Evolutionary conservation across 2,888 invertebrate species (phyloP).

Genomic region (Fissipunctia ypsillon): DNA sequence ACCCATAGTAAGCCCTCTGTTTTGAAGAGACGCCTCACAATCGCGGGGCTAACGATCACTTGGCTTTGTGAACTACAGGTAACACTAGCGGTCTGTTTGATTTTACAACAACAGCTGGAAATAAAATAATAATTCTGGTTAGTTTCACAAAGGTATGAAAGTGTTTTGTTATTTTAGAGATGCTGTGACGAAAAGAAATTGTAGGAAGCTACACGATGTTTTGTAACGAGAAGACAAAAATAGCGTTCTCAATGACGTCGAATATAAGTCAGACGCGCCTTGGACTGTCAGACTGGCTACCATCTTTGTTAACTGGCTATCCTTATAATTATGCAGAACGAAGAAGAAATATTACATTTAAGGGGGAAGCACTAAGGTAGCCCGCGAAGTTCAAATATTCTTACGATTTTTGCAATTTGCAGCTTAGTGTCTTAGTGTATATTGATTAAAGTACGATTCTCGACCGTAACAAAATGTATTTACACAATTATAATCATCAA

Average conservation of each 20-base stretch:
- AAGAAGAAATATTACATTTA: too few species aligned
- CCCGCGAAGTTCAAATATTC: too few species aligned
- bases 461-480: too few species aligned
- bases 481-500: too few species aligned
- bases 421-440: too few species aligned
- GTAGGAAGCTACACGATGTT: background rate
- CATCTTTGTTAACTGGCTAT: background rate
- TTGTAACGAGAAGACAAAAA: constrained; percentile 14
- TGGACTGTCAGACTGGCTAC: background rate
- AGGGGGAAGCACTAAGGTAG: too few species aligned
- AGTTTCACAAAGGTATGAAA: constrained; percentile 13
- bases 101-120: constrained; percentile 34
- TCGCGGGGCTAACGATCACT: constrained; percentile 62
- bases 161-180: constrained; percentile 32
- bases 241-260: background rate
- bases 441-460: too few species aligned
- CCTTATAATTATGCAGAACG: background rate
- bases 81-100: constrained; percentile 36
- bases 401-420: too few species aligned
- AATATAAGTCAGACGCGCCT: background rate
- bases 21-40: constrained; percentile 49
- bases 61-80: constrained; percentile 52
- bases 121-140: constrained; percentile 53
- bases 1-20: constrained; percentile 34
- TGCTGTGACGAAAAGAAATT: background rate